These are phyloP conservation scores for Anneissia japonica DNA, from an alignment of 35 echinoderm and acorn worm genomes.

Conservation along the genomic window DNA sequence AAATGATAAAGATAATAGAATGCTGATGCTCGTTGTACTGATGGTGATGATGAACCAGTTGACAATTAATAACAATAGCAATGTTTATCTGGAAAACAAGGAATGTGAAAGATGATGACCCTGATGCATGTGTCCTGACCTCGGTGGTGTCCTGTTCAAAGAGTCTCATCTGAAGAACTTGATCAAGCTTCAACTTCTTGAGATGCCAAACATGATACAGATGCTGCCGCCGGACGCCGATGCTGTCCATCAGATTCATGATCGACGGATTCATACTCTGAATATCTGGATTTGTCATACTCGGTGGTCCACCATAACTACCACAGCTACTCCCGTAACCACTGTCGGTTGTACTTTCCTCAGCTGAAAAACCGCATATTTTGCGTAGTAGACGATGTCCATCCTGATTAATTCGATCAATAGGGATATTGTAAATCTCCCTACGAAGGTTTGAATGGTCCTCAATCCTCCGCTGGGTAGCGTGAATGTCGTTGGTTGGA, in stretches of 20 bases:
- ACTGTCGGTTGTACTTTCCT: constrained; percentile 65
- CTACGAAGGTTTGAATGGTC: constrained; percentile 57
- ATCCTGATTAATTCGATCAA: constrained; percentile 81
- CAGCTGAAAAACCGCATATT: constrained; percentile 66
- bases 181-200: constrained; percentile 78
- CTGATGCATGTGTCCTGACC: too few species aligned
- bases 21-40: too few species aligned
- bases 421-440: constrained; percentile 55
- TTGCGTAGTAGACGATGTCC: constrained; percentile 79
- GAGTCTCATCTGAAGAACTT: constrained; percentile 77
- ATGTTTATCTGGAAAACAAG: too few species aligned
- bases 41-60: too few species aligned
- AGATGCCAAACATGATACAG: constrained; percentile 73
- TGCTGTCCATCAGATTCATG: constrained; percentile 61
- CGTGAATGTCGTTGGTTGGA: constrained; percentile 56
- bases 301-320: constrained; percentile 72
- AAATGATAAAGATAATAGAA: too few species aligned
- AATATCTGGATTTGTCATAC: constrained; percentile 69
- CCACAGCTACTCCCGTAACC: constrained; percentile 79
- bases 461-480: constrained; percentile 61
- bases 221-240: constrained; percentile 52
- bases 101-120: too few species aligned
- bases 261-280: constrained; percentile 67
- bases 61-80: too few species aligned
- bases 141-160: constrained; percentile 90